Base-by-base conservation (phyloP, 2,888 invertebrate genomes). In the Agrotis exclamationis region DNA sequence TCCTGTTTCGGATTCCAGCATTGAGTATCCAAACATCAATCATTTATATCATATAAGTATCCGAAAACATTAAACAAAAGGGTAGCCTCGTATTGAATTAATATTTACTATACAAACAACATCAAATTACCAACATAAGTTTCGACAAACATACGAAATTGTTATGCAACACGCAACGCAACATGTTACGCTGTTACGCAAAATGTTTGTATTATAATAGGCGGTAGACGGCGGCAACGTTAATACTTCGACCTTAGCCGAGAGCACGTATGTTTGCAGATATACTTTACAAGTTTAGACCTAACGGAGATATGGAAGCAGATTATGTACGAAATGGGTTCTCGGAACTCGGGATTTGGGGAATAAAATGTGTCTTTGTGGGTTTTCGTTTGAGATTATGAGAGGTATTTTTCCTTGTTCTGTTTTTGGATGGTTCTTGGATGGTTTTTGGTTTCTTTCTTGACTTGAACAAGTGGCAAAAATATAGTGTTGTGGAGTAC, bases 241-340 rank as follows among this genome's bases (percentile, higher is more conserved):
- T 86, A 85, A 85, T 83, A 78, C 85, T 64, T 58, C 74, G 71
- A 83, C 85, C 83, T 86, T 83, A 74, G 48, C 47, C 48, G 24
- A 39, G 58, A 72, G 79, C 85, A 86, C 85, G 85, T 86, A 75
- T 84, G 80, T 84, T 84, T 83, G 79, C 63, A 76, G 77, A 84
- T 80, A 76, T 77, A 78, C 85, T 80, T 77, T 67, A 74, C 63
- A 83, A 82, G 67, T 81, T 85, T 73, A 72, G 79, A 80, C 85
- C 82, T 83, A 82, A 80, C 75, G 51, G 74, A 60, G 58, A 76
- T 76, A 78, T 71, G 57, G 72, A 58, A 60, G 70, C 69, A 74
- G 74, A 77, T 80, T 76, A 74, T 65, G 62, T 77, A 60, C 57
- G 58, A 69, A 81, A 76, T 74, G 70, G 80, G 69, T 82, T 69